These are phyloP conservation scores for Craseonycteris thonglongyai DNA, from an alignment of 2,113 vertebrate genomes.

Conservation along the genomic window DNA sequence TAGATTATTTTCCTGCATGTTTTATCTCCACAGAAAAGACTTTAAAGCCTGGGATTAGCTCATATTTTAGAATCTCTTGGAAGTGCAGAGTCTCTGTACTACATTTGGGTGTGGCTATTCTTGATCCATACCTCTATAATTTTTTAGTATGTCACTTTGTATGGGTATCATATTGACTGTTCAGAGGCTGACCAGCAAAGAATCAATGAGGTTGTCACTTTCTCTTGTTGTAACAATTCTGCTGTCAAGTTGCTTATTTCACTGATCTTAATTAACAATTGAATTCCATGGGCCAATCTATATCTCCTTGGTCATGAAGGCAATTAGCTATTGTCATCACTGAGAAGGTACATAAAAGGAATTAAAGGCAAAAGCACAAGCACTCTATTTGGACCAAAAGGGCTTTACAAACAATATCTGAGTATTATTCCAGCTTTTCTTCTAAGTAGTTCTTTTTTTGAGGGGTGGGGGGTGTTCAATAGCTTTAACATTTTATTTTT, in stretches of 20 bases:
- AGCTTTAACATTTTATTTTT: not conserved
- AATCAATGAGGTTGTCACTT: constrained; percentile 48
- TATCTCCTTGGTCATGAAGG: not conserved
- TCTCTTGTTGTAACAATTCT: constrained; percentile 48
- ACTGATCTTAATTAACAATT: constrained; percentile 53
- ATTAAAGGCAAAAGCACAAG: not conserved
- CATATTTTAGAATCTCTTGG: not conserved
- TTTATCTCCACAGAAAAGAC: not conserved
- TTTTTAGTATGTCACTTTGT: not conserved
- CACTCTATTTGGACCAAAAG: not conserved
- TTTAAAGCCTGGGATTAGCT: not conserved
- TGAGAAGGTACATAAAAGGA: not conserved
- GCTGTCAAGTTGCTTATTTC: constrained; percentile 27
- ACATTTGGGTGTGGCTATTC: not conserved
- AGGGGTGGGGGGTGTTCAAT: not conserved
- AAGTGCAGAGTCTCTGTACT: not conserved
- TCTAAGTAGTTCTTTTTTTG: not conserved
- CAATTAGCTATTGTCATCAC: constrained; percentile 4
- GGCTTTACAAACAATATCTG: not conserved
- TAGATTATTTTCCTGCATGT: not conserved
- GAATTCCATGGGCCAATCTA: constrained; percentile 3
- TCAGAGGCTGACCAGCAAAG: not conserved
- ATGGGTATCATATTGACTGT: constrained; percentile 13
- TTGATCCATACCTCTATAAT: not conserved
- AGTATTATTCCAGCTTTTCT: not conserved